Evolutionary conservation across 2,797 vertebrate species (phyloP), one percentile per base, ranked within the genome.

Genomic region (Bradypodion ventrale): DNA sequence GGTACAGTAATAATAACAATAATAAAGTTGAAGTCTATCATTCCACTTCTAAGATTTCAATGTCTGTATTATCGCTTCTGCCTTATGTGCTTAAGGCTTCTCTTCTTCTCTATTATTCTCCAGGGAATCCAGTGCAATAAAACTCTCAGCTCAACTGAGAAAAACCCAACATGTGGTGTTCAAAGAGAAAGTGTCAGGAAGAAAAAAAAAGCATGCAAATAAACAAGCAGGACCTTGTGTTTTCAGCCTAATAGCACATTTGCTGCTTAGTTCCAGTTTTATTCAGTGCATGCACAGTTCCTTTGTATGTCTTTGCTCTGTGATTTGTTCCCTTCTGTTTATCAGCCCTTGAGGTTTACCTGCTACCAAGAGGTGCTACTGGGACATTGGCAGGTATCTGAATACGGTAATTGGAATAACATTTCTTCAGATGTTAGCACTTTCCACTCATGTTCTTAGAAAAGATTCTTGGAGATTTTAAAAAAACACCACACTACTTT

Each of bases 391-490:
- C 90, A 93, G 91, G 93, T 92, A 87, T 90, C 92, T 94, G 89
- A 92, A 92, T 93, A n/a, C n/a, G n/a, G n/a, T n/a, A 93, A 93
- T 94, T 93, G 90, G 90, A 93, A 93, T 87, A 37, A 88, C 90
- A 92, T 86, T 80, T 91, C 81, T 91, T 87, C 56, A 88, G 83
- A 86, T 81, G 83, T 83, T 85, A 91, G 82, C 60, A 25, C 80
- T 82, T 92, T 75, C 62, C 89, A 60, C 10, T 32, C 8, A 5
- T 40, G 52, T 52, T 21, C 21, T 56, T 56, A 56, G 52, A 56
- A 56, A 56, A 56, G 52, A 56, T 13, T 56, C 15, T 16, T 56
- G 15, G 52, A 56, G 52, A 1, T 19, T 46, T 46, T 46, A 10
- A 46, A 56, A 56, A 15, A 44, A n/a, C n/a, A n/a, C n/a, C n/a